These are phyloP conservation scores for Eidolon helvum DNA, from an alignment of 2,113 vertebrate genomes.

Conservation along the genomic window DNA sequence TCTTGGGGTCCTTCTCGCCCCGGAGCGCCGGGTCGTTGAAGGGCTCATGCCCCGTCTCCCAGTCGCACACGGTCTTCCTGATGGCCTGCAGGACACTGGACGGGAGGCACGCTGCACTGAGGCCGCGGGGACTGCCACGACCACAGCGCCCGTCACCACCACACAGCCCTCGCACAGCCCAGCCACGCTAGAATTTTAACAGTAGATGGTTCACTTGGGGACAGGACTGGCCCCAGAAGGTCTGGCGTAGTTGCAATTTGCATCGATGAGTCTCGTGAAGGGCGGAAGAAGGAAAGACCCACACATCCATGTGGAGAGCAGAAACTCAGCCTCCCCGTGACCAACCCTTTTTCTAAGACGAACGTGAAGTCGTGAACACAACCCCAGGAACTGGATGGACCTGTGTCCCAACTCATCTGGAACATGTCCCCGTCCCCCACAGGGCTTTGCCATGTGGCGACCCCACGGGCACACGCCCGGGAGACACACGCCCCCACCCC, in stretches of 20 bases:
- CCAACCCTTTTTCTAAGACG: not conserved
- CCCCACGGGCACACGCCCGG: rapidly evolving
- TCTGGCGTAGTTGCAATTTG: too few species aligned
- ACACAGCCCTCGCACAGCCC: not conserved
- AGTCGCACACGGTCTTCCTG: slow-evolving; percentile 92
- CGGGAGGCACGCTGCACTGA: not conserved
- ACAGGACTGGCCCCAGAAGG: not conserved
- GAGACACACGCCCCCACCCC: rapidly evolving
- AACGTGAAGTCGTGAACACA: not conserved
- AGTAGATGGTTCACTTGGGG: not conserved
- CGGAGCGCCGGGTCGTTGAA: slow-evolving; percentile 91
- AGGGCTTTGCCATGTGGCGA: not conserved
- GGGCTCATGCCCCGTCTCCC: slow-evolving; percentile 90
- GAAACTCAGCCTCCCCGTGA: not conserved
- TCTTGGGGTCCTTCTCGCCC: slow-evolving; percentile 94
- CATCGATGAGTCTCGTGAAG: not conserved
- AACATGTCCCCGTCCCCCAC: not conserved
- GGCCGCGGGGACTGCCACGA: not conserved
- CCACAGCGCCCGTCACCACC: not conserved
- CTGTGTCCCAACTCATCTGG: rapidly evolving
- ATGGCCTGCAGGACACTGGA: slow-evolving; percentile 92
- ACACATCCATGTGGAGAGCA: not conserved
- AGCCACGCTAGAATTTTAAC: not conserved
- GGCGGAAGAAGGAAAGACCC: not conserved
- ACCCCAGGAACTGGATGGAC: rapidly evolving